Conservation (phyloP, 1,140 invertebrate genomes). For the Varroa destructor region DNA sequence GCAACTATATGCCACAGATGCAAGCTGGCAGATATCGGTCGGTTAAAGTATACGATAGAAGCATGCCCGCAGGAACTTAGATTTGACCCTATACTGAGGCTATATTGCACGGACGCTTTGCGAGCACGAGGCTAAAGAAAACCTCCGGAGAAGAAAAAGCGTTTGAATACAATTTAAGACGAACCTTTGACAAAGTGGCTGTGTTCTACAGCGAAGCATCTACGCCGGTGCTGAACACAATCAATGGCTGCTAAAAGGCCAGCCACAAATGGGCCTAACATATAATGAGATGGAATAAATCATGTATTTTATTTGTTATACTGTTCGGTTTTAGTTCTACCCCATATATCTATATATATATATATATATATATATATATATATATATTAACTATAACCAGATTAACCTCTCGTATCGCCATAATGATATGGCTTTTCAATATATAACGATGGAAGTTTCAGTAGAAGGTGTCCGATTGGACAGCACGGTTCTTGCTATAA, state of each 20-base stretch:
- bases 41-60: not conserved
- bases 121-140: not conserved
- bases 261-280: not conserved
- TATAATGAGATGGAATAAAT: not conserved
- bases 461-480: no score
- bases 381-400: no score
- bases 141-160: not conserved
- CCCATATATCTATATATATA: no score
- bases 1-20: not conserved
- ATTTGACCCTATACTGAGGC: not conserved
- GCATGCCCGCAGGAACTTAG: not conserved
- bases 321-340: no score
- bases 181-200: slow-evolving; percentile 4
- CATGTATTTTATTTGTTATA: no score
- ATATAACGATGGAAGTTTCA: no score
- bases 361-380: no score
- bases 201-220: slow-evolving; percentile 13
- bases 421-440: no score
- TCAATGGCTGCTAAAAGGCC: slow-evolving; percentile 1
- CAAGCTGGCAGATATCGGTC: not conserved
- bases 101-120: slow-evolving; percentile 3
- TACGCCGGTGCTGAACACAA: slow-evolving; percentile 5
- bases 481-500: no score
- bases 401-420: no score
- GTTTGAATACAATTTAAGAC: not conserved